Conservation (phyloP, 2,113 vertebrate species). For the Pelobates fuscus region DNA sequence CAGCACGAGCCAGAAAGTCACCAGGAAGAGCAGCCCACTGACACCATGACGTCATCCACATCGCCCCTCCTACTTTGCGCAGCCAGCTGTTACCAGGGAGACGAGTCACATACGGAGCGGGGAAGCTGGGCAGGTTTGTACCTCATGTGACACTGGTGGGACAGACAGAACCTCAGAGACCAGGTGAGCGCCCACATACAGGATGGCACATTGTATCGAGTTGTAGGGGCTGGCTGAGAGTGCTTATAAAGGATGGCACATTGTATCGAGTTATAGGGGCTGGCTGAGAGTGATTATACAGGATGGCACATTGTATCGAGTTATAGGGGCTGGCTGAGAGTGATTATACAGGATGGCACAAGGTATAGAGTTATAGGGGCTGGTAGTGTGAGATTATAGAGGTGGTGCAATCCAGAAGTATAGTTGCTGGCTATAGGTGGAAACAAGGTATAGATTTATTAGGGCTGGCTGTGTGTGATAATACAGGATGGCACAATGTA, state of each 20-base stretch:
- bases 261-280: background rate
- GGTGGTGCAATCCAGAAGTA: no score
- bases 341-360: no score
- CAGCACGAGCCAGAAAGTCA: no score
- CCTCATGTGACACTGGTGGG: conserved; percentile 17
- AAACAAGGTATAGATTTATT: no score
- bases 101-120: conserved; percentile 16
- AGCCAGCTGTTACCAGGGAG: conserved; percentile 25
- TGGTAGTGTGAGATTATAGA: no score
- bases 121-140: background rate
- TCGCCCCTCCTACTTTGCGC: conserved; percentile 1
- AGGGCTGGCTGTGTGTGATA: background rate
- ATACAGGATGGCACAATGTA: no score
- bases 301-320: no score
- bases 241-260: no score
- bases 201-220: no score
- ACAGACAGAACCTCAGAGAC: background rate
- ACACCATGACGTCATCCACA: background rate
- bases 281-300: background rate
- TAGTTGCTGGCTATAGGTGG: no score
- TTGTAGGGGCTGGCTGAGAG: background rate
- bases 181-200: background rate
- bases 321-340: background rate
- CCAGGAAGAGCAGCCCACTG: no score
- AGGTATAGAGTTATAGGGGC: background rate